Percentiles rank a stretch among this genome's conserved stretches.
These are phyloP conservation scores for Bombus confusus DNA, from an alignment of 1,140 invertebrate species.

Conservation along the genomic window DNA sequence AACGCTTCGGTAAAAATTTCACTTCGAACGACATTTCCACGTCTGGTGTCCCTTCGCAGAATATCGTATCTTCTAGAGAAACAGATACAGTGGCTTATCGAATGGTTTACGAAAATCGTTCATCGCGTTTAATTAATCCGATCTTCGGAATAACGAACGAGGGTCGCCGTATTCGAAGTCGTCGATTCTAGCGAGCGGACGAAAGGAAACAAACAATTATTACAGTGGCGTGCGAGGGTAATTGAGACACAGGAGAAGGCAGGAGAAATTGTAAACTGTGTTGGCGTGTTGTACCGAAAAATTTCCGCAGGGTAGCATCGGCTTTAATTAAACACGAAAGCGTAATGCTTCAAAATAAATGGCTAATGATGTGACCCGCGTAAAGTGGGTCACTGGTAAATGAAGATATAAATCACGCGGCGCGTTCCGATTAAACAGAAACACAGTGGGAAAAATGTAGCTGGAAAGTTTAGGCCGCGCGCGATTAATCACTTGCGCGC, in stretches of 20 bases:
- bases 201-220: neutral
- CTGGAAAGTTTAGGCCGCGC: conserved; percentile 13
- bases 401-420: conserved; percentile 51
- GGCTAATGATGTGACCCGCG: conserved; percentile 41
- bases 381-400: conserved; percentile 43
- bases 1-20: too few relatives aligned
- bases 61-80: too few relatives aligned
- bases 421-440: conserved; percentile 49
- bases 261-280: too few relatives aligned
- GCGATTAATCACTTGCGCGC: conserved; percentile 34
- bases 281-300: conserved; percentile 7
- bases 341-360: conserved; percentile 46
- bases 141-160: neutral
- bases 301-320: neutral
- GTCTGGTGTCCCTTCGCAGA: too few relatives aligned
- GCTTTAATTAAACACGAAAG: conserved; percentile 39
- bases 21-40: too few relatives aligned
- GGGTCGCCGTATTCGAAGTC: neutral
- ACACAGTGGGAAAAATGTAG: conserved; percentile 42
- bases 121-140: neutral
- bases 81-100: neutral
- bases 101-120: neutral
- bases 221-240: neutral
- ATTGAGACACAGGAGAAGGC: neutral
- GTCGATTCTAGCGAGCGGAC: neutral